A percentile compares a stretch with the other conserved stretches of the same genome.
Conservation (phyloP, 1,140 invertebrate species). For the Epicauta chinensis region DNA sequence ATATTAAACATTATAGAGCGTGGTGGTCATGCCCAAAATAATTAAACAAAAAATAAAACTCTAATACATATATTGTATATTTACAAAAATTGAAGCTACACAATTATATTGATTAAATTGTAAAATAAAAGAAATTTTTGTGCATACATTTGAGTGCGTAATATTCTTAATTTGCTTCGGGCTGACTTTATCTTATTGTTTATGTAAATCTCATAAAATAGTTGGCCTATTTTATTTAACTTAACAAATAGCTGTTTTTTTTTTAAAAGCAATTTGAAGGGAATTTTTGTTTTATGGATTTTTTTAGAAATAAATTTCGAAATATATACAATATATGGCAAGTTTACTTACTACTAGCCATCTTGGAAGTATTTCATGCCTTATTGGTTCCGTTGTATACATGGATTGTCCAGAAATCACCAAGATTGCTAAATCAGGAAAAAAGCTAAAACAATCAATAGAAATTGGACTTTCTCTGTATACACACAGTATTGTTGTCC, state of each 20-base stretch:
- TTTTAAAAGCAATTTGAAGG: too few species aligned
- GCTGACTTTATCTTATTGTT: too few species aligned
- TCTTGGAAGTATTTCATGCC: constrained; percentile 10
- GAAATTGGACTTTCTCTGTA: constrained; percentile 13
- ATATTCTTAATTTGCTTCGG: too few species aligned
- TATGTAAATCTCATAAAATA: too few species aligned
- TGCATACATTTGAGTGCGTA: too few species aligned
- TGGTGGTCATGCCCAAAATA: not conserved
- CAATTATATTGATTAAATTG: too few species aligned
- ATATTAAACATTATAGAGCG: too few species aligned
- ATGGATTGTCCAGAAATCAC: constrained; percentile 5
- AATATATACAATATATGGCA: constrained; percentile 17
- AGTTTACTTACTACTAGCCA: constrained; percentile 15
- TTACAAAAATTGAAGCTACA: not conserved
- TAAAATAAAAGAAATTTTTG: too few species aligned
- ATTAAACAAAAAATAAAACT: constrained; percentile 29
- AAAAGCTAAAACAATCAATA: too few species aligned
- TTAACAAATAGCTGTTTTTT: too few species aligned
- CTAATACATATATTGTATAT: constrained; percentile 15
- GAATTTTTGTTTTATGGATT: too few species aligned
- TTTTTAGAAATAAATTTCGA: not conserved
- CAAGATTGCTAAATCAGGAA: constrained; percentile 2
- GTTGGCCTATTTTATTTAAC: too few species aligned
- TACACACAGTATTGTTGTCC: constrained; percentile 2
- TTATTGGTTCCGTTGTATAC: constrained; percentile 12